Evolutionary conservation across 2,113 vertebrate genomes (phyloP).

Genomic region (Leptocoma aspasia): DNA sequence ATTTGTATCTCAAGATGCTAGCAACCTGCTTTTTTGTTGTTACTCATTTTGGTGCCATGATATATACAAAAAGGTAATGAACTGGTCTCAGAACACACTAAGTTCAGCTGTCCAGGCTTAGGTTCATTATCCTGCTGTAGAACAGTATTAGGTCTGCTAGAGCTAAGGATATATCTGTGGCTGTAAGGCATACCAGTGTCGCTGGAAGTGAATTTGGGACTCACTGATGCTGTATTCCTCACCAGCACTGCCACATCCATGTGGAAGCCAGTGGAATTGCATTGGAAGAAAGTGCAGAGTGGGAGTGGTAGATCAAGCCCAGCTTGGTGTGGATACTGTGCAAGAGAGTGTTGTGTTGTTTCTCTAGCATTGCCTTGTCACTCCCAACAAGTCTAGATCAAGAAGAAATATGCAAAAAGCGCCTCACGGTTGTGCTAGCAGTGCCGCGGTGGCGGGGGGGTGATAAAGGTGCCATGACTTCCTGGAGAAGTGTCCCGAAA

Average conservation of each 20-base stretch:
- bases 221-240: not conserved
- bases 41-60: not conserved
- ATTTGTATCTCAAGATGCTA: not conserved
- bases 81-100: not conserved
- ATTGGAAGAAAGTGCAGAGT: not conserved
- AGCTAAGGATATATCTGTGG: not conserved
- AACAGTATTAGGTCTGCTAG: not conserved
- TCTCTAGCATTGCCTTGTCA: not conserved
- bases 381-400: not conserved
- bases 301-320: not conserved
- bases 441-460: too few species aligned
- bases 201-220: not conserved
- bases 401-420: not conserved
- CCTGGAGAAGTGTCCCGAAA: too few species aligned
- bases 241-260: accelerated
- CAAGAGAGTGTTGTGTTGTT: not conserved
- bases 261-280: not conserved
- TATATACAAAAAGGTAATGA: not conserved
- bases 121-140: not conserved
- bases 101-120: not conserved
- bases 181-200: not conserved
- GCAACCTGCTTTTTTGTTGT: not conserved
- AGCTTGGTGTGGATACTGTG: not conserved
- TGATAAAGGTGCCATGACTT: too few species aligned
- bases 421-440: not conserved